These are phyloP conservation scores for Eumerus sabulonum DNA, from an alignment of 2,888 invertebrate species.

Conservation along the genomic window DNA sequence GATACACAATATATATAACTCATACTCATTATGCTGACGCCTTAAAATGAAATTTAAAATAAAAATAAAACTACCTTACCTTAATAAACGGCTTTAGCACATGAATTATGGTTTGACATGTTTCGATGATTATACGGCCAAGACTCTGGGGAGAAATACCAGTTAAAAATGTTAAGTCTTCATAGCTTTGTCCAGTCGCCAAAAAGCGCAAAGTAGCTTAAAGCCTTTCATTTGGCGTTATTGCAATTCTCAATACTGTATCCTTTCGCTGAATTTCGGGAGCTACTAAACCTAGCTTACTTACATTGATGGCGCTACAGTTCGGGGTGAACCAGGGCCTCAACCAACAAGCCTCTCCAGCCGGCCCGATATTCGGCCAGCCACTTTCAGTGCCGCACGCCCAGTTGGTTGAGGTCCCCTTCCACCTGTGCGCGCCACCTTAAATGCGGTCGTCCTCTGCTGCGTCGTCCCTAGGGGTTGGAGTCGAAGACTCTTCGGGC, in stretches of 20 bases:
- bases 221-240: neutral
- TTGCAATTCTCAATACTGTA: slow-evolving; percentile 1
- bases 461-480: too few relatives aligned
- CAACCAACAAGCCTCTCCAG: too few relatives aligned
- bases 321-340: too few relatives aligned
- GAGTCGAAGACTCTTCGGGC: too few relatives aligned
- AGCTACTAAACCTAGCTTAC: neutral
- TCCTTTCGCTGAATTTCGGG: neutral
- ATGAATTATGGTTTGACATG: neutral
- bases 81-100: neutral
- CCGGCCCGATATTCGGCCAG: too few relatives aligned
- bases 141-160: neutral
- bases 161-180: slow-evolving; percentile 3
- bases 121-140: slow-evolving; percentile 1
- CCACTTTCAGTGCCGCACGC: too few relatives aligned
- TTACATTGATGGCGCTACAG: too few relatives aligned
- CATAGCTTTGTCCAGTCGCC: neutral
- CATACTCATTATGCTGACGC: neutral
- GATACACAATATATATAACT: neutral
- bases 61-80: neutral
- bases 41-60: neutral
- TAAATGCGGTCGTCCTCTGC: too few relatives aligned
- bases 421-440: too few relatives aligned
- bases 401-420: too few relatives aligned
- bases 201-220: neutral